These are phyloP conservation scores for Liparis tanakae DNA, from an alignment of 2,797 vertebrate genomes.

Conservation along the genomic window DNA sequence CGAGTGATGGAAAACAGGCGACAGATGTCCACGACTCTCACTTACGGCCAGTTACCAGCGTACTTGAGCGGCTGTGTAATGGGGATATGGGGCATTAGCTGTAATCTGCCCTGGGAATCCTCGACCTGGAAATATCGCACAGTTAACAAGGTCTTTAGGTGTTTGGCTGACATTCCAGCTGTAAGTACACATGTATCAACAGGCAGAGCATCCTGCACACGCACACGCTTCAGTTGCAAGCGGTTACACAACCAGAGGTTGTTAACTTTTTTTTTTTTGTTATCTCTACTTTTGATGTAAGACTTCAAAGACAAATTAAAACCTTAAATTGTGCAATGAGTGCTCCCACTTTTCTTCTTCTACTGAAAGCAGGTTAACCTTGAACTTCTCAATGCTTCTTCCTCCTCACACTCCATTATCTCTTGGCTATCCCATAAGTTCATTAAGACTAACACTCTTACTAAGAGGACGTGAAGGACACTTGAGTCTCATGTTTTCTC, in stretches of 20 bases:
- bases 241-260: not conserved
- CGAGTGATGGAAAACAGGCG: conserved; percentile 1
- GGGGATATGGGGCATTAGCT: conserved; percentile 76
- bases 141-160: conserved; percentile 53
- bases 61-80: conserved; percentile 60
- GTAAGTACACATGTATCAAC: not conserved
- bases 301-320: not conserved
- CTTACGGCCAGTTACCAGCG: conserved; percentile 49
- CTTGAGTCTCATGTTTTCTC: conserved; percentile 14
- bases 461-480: conserved; percentile 51
- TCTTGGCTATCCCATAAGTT: conserved; percentile 60
- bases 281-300: not conserved
- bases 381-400: conserved; percentile 32
- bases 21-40: conserved; percentile 67
- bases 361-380: conserved; percentile 9
- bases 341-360: not conserved
- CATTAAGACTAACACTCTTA: conserved; percentile 75
- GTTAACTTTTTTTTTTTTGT: not conserved
- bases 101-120: conserved; percentile 79
- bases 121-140: conserved; percentile 65
- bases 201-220: not conserved
- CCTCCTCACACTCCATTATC: conserved; percentile 33
- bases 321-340: not conserved
- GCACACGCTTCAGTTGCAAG: not conserved
- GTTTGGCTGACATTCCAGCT: conserved; percentile 16